Conservation (phyloP, 2,888 invertebrate species). For the Lasioglossum leucozonium region DNA sequence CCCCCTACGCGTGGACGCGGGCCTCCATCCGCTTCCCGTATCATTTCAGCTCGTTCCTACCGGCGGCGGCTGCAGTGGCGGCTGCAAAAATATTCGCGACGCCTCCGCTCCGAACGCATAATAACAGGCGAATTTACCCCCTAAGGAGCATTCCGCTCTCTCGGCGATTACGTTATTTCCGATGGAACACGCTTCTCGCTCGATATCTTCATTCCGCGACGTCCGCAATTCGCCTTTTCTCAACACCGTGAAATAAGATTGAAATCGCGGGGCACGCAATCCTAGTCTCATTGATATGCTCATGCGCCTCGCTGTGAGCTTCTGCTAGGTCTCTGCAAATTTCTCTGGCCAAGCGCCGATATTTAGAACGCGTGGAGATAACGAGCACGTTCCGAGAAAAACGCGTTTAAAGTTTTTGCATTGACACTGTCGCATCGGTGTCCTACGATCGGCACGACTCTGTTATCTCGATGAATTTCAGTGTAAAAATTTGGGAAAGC, state of each 20-base stretch:
- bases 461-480: no score
- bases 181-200: neutral
- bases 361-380: neutral
- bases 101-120: slow-evolving; percentile 13
- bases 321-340: neutral
- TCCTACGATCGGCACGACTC: no score
- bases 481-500: no score
- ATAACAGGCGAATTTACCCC: slow-evolving; percentile 10
- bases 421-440: no score
- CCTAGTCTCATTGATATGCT: neutral
- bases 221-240: neutral
- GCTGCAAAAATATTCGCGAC: slow-evolving; percentile 21
- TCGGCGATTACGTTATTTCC: slow-evolving; percentile 15
- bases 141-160: neutral
- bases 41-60: slow-evolving; percentile 33
- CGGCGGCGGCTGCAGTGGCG: neutral
- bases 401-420: no score
- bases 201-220: slow-evolving; percentile 13
- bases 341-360: neutral
- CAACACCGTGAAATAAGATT: slow-evolving; percentile 5
- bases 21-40: slow-evolving; percentile 30
- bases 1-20: neutral
- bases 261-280: slow-evolving; percentile 9
- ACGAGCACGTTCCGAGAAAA: no score
- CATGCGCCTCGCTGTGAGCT: neutral